Evolutionary conservation across 2,888 invertebrate species (phyloP), one percentile per base, ranked within the genome.

Genomic region (Platynereis dumerilii): DNA sequence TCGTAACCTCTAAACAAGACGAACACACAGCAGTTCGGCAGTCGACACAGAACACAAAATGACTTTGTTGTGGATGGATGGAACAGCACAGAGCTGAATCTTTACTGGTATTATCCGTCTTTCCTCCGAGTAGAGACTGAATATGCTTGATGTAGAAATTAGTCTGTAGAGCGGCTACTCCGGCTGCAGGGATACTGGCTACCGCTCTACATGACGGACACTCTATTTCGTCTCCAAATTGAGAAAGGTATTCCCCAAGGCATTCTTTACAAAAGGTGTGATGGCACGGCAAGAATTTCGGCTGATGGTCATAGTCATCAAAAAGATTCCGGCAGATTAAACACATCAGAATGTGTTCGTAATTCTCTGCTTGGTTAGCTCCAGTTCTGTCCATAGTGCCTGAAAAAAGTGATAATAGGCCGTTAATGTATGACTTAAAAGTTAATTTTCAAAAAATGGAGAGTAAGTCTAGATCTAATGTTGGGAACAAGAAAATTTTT

Each of bases 181-280:
- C 74, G 10, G 72, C 74, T 2, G 71, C 67, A 12, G 74, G 74
- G 52, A 74, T 69, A 22, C 66, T 73, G 28, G 74, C 69, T 0
- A 71, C 57, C 45, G 70, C 73, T 2, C 74, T 61, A 58, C 74
- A 74, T 2, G 72, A 73, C 2, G 74, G 74, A 58, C 74, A 74
- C 55, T 74, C 74, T 24, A 74, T 73, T 24, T 74, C 74, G 26
- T 74, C 74, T 28, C 72, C 72, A 39, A 69, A 65, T 64, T 73
- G 74, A 5, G 60, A 56, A 24, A 70, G 66, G 57, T 74, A 74
- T 71, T 82, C 79, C 22, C 73, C 69, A 10, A 83, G 75, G 57
- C 83, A 83, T 42, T 80, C 79, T 63, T 82, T 72, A 68, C 83
- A 83, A 73, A 83, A 82, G 1, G 83, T 82, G 72, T 83, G 83